These are phyloP conservation scores for Plectropomus leopardus DNA, from an alignment of 2,113 vertebrate genomes.

Conservation along the genomic window DNA sequence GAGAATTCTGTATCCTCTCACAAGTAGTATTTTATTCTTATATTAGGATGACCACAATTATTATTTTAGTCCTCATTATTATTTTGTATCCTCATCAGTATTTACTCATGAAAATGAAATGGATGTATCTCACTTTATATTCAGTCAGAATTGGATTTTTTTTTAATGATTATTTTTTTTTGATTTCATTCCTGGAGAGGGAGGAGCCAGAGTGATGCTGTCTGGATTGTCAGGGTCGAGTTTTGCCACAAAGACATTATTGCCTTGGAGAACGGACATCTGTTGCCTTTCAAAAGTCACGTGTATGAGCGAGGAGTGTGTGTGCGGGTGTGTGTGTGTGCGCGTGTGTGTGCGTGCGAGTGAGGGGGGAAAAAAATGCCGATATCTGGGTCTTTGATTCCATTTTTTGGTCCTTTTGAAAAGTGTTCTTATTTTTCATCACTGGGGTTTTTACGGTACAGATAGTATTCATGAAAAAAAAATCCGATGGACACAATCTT, in stretches of 20 bases:
- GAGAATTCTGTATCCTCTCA: conserved; percentile 64
- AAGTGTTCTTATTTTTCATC: conserved; percentile 88
- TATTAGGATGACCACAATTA: conserved; percentile 73
- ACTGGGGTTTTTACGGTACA: conserved; percentile 83
- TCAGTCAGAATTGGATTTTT: conserved; percentile 63
- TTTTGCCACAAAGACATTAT: conserved; percentile 88
- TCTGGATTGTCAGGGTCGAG: conserved; percentile 83
- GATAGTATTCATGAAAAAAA: conserved; percentile 79
- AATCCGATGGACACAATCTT: conserved; percentile 75
- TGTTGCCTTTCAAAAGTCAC: conserved; percentile 83
- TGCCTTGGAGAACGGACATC: conserved; percentile 85
- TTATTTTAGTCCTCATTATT: conserved; percentile 77
- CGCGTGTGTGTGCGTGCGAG: neutral
- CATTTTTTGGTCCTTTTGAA: conserved; percentile 81
- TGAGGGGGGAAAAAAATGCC: conserved; percentile 45
- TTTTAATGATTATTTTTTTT: conserved; percentile 57
- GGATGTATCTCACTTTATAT: conserved; percentile 77
- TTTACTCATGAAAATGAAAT: conserved; percentile 80
- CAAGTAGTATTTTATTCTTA: conserved; percentile 79
- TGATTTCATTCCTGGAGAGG: conserved; percentile 78
- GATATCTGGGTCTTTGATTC: conserved; percentile 78
- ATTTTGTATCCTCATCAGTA: conserved; percentile 81
- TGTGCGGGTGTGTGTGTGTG: conserved; percentile 33
- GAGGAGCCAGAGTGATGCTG: conserved; percentile 69
- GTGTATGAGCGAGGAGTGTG: conserved; percentile 57